A percentile compares a stretch with the other conserved stretches of the same genome.
Conservation (phyloP, 2,888 invertebrate genomes). For the Polymixis lichenea region DNA sequence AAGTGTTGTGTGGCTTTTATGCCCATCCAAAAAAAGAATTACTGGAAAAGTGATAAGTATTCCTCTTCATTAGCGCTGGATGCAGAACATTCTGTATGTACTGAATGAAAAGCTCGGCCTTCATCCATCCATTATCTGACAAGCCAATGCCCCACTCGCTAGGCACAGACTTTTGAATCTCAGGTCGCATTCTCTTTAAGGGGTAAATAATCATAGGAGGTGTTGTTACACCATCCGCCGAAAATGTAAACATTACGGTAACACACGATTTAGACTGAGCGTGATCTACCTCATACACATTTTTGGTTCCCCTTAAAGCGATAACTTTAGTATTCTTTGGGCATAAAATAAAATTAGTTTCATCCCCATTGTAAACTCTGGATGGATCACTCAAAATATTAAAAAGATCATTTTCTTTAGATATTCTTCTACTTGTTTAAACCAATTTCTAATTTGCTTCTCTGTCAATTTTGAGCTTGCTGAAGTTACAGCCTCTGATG, state of each 20-base stretch:
- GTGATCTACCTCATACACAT: constrained; percentile 35
- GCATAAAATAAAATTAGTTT: constrained; percentile 62
- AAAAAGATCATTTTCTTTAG: constrained; percentile 61
- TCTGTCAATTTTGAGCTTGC: constrained; percentile 61
- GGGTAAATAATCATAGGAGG: constrained; percentile 66
- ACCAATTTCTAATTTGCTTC: constrained; percentile 61
- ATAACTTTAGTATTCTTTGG: constrained; percentile 56
- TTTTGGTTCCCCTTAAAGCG: constrained; percentile 20
- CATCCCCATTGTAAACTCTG: constrained; percentile 50
- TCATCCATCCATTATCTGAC: constrained; percentile 63
- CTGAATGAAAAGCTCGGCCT: constrained; percentile 53
- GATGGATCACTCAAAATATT: constrained; percentile 59
- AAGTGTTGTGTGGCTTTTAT: constrained; percentile 60
- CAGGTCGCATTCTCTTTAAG: constrained; percentile 56
- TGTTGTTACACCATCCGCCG: constrained; percentile 54
- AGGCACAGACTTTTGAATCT: constrained; percentile 51
- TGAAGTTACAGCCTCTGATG: constrained; percentile 61
- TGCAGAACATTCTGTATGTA: constrained; percentile 57
- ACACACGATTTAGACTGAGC: constrained; percentile 32
- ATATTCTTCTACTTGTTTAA: constrained; percentile 59
- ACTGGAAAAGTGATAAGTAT: constrained; percentile 56
- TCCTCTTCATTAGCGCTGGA: constrained; percentile 51
- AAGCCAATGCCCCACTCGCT: constrained; percentile 59
- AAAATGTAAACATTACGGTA: constrained; percentile 39
- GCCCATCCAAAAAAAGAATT: constrained; percentile 61